Evolutionary conservation across 2,797 vertebrate species (phyloP).

Genomic region (Falco rusticolus): DNA sequence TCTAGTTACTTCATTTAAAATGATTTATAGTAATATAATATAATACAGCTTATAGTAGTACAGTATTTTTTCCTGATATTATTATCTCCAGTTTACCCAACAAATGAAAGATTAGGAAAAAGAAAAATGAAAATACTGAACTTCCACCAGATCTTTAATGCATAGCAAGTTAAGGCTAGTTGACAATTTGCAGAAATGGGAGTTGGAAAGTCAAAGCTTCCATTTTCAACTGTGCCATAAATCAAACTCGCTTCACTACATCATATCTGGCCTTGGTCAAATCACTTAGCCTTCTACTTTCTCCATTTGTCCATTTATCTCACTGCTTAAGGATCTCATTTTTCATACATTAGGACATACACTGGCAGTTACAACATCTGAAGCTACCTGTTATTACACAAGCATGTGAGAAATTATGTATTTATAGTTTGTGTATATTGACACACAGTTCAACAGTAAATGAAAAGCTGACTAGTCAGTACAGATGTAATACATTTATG

Average conservation of each 20-base stretch:
- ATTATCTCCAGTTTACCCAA: not conserved
- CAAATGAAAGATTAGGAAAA: not conserved
- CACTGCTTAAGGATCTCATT: not conserved
- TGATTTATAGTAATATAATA: not conserved
- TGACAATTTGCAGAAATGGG: not conserved
- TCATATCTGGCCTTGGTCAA: not conserved
- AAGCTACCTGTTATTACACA: not conserved
- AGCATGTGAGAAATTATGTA: not conserved
- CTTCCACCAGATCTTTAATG: not conserved
- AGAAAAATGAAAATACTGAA: fast-evolving
- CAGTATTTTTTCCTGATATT: not conserved
- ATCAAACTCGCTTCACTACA: not conserved
- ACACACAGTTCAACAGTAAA: not conserved
- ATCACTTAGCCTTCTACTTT: not conserved
- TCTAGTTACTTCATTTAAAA: not conserved
- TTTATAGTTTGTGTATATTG: not conserved
- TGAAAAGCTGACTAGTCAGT: not conserved
- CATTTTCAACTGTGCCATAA: not conserved
- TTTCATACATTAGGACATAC: not conserved
- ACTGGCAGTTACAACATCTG: not conserved
- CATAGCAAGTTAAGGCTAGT: not conserved
- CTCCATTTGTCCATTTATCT: not conserved
- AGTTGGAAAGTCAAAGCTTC: not conserved
- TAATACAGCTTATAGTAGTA: not conserved
- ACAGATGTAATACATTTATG: not conserved